These are phyloP conservation scores for Leptopilina myrica DNA, from an alignment of 2,888 invertebrate genomes.

Conservation along the genomic window DNA sequence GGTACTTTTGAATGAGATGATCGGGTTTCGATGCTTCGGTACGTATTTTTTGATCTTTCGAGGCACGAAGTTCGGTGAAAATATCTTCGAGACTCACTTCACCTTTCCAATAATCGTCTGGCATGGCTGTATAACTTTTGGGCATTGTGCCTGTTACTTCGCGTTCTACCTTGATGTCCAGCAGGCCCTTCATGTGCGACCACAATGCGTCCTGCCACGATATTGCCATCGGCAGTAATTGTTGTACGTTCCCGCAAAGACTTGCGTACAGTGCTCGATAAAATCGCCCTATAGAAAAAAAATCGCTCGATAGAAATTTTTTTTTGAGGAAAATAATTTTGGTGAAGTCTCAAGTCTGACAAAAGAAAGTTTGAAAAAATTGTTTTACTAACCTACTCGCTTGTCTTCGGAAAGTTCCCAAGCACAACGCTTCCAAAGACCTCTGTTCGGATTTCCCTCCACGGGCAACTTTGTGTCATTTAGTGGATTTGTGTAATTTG, in stretches of 20 bases:
- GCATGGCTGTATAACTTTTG: constrained; percentile 79
- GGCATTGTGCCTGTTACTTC: constrained; percentile 82
- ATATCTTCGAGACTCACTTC: constrained; percentile 84
- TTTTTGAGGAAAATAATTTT: background rate
- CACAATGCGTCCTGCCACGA: constrained; percentile 95
- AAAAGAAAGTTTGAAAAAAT: constrained; percentile 32
- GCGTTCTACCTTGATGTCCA: constrained; percentile 91
- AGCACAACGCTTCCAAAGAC: constrained; percentile 87
- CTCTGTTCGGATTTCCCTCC: constrained; percentile 90
- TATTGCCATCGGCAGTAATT: constrained; percentile 86
- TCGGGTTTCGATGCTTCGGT: constrained; percentile 82
- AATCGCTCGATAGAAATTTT: background rate
- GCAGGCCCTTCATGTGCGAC: constrained; percentile 89
- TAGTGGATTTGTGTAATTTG: constrained; percentile 80
- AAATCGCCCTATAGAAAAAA: constrained; percentile 63
- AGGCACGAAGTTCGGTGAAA: constrained; percentile 83
- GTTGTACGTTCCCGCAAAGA: constrained; percentile 89
- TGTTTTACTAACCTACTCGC: constrained; percentile 65
- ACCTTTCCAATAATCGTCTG: constrained; percentile 84
- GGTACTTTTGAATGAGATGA: constrained; percentile 88
- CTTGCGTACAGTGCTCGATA: constrained; percentile 74
- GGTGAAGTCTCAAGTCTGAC: background rate
- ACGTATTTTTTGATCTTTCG: constrained; percentile 79
- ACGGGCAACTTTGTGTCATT: constrained; percentile 78
- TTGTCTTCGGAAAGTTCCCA: constrained; percentile 78